Conservation (phyloP, 2,113 vertebrate species). For the Haplotaxodon microlepis region DNA sequence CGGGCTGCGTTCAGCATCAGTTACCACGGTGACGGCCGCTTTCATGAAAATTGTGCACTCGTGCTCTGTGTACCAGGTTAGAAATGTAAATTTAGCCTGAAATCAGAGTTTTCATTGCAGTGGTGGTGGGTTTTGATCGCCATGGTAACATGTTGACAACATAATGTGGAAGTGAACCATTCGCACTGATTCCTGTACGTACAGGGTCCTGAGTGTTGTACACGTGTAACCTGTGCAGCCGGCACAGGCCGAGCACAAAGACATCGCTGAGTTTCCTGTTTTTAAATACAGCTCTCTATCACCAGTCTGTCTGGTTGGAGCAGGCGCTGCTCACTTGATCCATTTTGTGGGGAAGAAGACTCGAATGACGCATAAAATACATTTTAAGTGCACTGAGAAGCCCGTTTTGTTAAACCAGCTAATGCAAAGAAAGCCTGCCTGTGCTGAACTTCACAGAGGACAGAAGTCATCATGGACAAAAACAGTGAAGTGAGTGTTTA, state of each 20-base stretch:
- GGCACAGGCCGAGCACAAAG: background rate
- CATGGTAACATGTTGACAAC: background rate
- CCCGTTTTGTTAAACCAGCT: background rate
- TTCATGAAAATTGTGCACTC: background rate
- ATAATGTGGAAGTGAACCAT: background rate
- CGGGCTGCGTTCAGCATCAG: background rate
- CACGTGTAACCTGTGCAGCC: background rate
- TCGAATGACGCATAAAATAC: accelerated
- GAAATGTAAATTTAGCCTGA: background rate
- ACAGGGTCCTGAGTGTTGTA: background rate
- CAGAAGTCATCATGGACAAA: background rate
- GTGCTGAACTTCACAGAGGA: background rate
- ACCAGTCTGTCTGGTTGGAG: background rate
- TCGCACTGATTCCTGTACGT: background rate
- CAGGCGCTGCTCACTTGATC: background rate
- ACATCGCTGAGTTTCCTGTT: accelerated
- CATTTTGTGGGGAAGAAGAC: background rate
- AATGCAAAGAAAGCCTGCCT: background rate
- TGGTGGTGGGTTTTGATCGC: background rate
- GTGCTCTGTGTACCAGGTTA: background rate
- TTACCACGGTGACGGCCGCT: background rate
- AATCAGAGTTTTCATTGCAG: background rate
- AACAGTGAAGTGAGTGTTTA: background rate
- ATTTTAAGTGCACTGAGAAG: background rate
- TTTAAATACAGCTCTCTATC: accelerated